A percentile compares a stretch with the other conserved stretches of the same genome.
These are phyloP conservation scores for Penelope pileata DNA, from an alignment of 2,113 vertebrate species.

Conservation along the genomic window DNA sequence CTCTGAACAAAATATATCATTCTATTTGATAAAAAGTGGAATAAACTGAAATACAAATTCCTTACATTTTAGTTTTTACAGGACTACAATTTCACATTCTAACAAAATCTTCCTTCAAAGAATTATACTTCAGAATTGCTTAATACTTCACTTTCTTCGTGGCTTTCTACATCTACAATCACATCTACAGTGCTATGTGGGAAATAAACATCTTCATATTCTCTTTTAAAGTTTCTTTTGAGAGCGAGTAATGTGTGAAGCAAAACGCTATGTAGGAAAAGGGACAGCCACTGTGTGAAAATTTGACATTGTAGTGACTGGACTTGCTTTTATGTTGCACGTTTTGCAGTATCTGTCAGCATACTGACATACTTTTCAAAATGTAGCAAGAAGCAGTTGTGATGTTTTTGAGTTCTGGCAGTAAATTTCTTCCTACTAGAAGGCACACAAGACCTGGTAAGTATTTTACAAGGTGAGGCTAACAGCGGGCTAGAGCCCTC, in stretches of 20 bases:
- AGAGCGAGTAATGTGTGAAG: background rate
- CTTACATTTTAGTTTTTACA: background rate
- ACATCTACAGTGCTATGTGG: background rate
- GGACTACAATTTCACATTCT: background rate
- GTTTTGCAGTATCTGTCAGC: background rate
- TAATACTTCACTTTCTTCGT: background rate
- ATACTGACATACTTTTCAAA: background rate
- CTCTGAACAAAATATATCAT: background rate
- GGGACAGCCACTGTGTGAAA: background rate
- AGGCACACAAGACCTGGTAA: no score
- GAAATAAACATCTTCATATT: background rate
- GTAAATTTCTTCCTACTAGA: background rate
- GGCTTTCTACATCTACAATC: background rate
- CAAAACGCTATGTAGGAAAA: background rate
- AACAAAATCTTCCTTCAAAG: background rate
- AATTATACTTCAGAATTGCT: background rate
- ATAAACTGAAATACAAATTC: background rate
- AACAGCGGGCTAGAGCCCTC: background rate
- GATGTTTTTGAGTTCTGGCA: background rate
- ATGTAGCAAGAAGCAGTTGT: background rate
- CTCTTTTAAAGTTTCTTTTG: background rate
- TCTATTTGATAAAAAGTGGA: background rate
- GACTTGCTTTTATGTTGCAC: background rate
- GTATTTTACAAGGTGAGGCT: background rate
- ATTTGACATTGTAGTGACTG: background rate